Evolutionary conservation across 2,113 vertebrate species (phyloP).

Genomic region (Periophthalmodon schlosseri): DNA sequence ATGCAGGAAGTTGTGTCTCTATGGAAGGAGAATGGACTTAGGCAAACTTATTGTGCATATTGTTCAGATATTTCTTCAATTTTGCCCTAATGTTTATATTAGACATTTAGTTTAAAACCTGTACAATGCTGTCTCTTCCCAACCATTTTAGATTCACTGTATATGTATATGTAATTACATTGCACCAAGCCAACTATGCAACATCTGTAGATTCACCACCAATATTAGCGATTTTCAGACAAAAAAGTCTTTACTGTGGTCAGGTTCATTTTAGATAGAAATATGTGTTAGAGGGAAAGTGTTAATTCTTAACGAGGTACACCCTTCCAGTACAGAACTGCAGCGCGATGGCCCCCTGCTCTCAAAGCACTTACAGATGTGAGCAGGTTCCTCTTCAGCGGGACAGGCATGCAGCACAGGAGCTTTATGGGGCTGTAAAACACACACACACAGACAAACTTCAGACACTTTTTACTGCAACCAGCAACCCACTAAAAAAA

Average conservation of each 20-base stretch:
- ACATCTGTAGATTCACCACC: too few species aligned
- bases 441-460: constrained; percentile 65
- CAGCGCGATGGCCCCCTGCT: constrained; percentile 66
- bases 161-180: background rate
- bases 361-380: constrained; percentile 76
- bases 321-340: constrained; percentile 43
- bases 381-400: constrained; percentile 55
- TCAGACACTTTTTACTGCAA: constrained; percentile 75
- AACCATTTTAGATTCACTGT: background rate
- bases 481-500: constrained; percentile 57
- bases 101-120: background rate
- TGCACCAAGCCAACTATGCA: background rate
- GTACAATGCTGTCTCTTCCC: background rate
- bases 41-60: background rate
- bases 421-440: constrained; percentile 76
- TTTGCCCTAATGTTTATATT: background rate
- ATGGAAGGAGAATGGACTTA: background rate
- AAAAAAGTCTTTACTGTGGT: background rate
- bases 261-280: background rate
- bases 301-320: constrained; percentile 44
- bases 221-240: too few species aligned
- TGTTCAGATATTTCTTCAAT: background rate
- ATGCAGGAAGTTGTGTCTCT: background rate
- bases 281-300: constrained; percentile 23
- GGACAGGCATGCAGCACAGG: constrained; percentile 68